Conservation (phyloP, 2,797 vertebrate genomes). For the Sebastes matsubarae region DNA sequence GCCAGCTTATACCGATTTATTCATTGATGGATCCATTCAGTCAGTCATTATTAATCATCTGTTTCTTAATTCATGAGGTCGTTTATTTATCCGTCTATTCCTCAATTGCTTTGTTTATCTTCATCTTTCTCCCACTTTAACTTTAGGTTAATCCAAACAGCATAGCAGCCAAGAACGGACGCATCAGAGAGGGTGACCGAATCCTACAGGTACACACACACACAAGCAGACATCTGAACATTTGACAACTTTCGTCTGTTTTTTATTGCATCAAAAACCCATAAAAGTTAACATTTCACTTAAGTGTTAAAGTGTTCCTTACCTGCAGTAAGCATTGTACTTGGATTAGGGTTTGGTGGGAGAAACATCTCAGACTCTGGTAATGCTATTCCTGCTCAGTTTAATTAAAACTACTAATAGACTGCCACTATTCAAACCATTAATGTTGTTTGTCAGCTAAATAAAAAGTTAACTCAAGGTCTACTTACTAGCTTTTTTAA, state of each 20-base stretch:
- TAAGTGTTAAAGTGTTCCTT: not conserved
- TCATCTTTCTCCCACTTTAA: not conserved
- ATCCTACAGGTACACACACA: conserved; percentile 83
- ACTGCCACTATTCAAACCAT: not conserved
- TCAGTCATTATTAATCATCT: not conserved
- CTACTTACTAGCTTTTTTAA: not conserved
- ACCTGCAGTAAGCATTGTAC: not conserved
- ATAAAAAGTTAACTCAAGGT: not conserved
- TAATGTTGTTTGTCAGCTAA: not conserved
- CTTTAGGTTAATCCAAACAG: conserved; percentile 88
- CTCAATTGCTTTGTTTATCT: not conserved
- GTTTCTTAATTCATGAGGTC: not conserved
- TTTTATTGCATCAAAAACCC: not conserved
- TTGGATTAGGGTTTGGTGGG: not conserved
- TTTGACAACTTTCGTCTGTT: not conserved
- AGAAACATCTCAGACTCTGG: not conserved
- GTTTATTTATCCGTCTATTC: not conserved
- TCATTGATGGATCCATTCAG: not conserved
- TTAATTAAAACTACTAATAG: not conserved
- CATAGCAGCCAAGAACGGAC: conserved; percentile 87
- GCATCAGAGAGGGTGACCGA: conserved; percentile 87
- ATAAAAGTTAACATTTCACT: not conserved
- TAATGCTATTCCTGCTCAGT: not conserved
- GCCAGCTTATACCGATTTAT: not conserved
- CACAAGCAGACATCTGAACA: not conserved